Evolutionary conservation across 1,140 invertebrate genomes (phyloP), one percentile per base, ranked within the genome.

Genomic region (Cyphomyrmex costatus): DNA sequence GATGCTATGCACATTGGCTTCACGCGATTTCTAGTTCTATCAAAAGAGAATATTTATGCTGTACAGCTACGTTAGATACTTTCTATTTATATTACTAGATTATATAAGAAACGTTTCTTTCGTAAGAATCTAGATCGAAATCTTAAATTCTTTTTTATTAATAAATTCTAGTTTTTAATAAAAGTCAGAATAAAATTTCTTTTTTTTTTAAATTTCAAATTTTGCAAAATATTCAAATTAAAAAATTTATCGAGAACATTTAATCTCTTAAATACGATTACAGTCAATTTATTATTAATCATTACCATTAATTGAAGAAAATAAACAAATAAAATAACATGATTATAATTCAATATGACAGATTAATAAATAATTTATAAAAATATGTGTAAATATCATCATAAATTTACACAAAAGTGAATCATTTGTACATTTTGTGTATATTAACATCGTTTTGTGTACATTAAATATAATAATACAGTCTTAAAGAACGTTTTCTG

Each of bases 1-100:
- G 33, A 71, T 58, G 51, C 33, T 80, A 80, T 79, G 61, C n/a
- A 78, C n/a, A 65, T 36, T 79, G 8, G 51, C 12, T 71, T 71
- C 51, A 82, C 51, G 79, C 33, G 66, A 82, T 82, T 82, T 71
- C 33, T 10, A 21, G 5, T 63, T 60, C 33, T 21, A 78, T 66
- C 33, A 66, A 46, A 33, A 16, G 16, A 4, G 3, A 33, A 51
- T 24, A 51, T 30, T 66, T 51, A 49, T 68, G 30, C 5, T 53
- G 30, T 79, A 68, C 21, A 61, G 30, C 30, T 36, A 30, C 12
- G 24, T 4, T 63, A 49, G 2, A 42, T 36, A 21, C 3, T 42
- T 8, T 0, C 8, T 42, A 42, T 42, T 42, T 42, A 42, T 42
- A 42, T 42, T 42, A 42, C 1, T 42, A 42, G 36, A 42, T 42